A percentile compares a stretch with the other conserved stretches of the same genome.
phyloP scores from a whole-genome alignment of 2,888 invertebrate genomes.

The Eulithis testata region DNA sequence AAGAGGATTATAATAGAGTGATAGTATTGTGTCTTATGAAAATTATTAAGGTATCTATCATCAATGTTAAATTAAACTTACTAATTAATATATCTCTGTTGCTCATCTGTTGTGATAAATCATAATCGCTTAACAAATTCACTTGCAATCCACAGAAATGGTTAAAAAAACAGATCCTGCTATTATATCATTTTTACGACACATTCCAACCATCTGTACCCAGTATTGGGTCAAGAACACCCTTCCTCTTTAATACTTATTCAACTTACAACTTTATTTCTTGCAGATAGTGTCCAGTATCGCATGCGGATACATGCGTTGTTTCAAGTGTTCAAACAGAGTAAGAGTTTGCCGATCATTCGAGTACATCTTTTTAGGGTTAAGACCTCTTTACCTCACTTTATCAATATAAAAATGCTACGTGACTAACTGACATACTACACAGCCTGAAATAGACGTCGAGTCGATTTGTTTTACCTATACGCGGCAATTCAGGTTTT shows the following conservation, averaged over 20 bases:
- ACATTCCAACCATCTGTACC: conserved; percentile 32
- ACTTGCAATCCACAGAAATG: background rate
- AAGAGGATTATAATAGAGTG: too few relatives aligned
- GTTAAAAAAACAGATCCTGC: conserved; percentile 18
- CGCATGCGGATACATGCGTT: conserved; percentile 6
- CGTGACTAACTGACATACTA: background rate
- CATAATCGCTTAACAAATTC: background rate
- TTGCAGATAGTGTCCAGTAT: conserved; percentile 2
- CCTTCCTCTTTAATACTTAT: conserved; percentile 5
- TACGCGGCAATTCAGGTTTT: too few relatives aligned
- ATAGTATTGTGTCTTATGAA: too few relatives aligned
- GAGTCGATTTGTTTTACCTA: too few relatives aligned
- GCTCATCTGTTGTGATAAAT: too few relatives aligned
- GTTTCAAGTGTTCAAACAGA: conserved; percentile 41
- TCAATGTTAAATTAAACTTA: too few relatives aligned
- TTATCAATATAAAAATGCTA: conserved; percentile 20
- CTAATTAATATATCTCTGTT: too few relatives aligned
- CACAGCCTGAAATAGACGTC: background rate
- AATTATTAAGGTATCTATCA: too few relatives aligned
- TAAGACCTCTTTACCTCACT: conserved; percentile 44
- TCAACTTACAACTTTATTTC: conserved; percentile 5
- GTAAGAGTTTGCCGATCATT: conserved; percentile 39
- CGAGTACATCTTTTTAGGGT: conserved; percentile 33
- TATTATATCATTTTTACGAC: conserved; percentile 32
- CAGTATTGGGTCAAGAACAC: conserved; percentile 36